phyloP scores from a whole-genome alignment of 1,140 invertebrate species.

The Spodoptera litura region DNA sequence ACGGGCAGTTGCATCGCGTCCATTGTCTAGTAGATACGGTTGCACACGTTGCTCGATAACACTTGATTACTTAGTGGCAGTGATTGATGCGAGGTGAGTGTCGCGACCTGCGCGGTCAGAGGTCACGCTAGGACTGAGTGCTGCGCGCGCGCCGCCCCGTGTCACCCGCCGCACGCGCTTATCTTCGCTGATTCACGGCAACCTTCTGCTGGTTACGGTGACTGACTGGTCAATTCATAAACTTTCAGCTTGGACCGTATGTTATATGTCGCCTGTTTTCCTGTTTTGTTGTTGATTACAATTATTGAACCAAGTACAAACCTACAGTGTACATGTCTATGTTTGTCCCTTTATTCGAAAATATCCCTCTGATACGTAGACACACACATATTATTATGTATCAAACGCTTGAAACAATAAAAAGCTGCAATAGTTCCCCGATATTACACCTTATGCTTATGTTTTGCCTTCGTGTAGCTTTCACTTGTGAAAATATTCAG shows the following conservation, averaged over 20 bases:
- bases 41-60: background rate
- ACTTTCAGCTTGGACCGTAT: background rate
- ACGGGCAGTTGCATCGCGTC: constrained; percentile 61
- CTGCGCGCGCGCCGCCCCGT: constrained; percentile 50
- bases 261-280: background rate
- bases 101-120: constrained; percentile 71
- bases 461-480: too few species aligned
- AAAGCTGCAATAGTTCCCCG: too few species aligned
- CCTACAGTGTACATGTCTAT: too few species aligned
- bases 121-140: constrained; percentile 72
- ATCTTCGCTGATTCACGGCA: constrained; percentile 69
- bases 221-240: constrained; percentile 21
- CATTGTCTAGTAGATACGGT: constrained; percentile 51
- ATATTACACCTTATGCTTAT: too few species aligned
- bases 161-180: constrained; percentile 50
- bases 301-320: too few species aligned
- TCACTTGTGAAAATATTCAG: too few species aligned
- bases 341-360: too few species aligned
- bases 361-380: too few species aligned
- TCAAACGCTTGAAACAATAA: too few species aligned
- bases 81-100: constrained; percentile 18
- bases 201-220: constrained; percentile 25
- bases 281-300: too few species aligned
- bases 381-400: too few species aligned
- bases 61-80: constrained; percentile 14